Evolutionary conservation across 2,888 invertebrate genomes (phyloP), one percentile per base, ranked within the genome.

Genomic region (Plebejus anna): DNA sequence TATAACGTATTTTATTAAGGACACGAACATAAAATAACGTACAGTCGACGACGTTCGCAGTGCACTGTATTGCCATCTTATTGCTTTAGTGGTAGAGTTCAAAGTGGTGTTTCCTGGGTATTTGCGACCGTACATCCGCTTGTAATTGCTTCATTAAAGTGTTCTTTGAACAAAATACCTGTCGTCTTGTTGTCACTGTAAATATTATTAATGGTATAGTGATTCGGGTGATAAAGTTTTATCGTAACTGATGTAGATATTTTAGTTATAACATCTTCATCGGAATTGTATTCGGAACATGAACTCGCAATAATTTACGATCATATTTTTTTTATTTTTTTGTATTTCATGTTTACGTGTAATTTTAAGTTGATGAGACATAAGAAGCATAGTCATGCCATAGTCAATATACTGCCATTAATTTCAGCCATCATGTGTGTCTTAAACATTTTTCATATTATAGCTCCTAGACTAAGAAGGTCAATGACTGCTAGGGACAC

Each of bases 1-100:
- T 71, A 71, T 71, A 71, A 71, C 71, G 42, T 71, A 71, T 42
- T 71, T 42, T 71, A 71, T 71, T 71, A 42, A 42, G 71, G 71
- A 42, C 71, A 71, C n/a, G 71, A 42, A 42, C 71, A 71, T 71
- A 42, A 71, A 71, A 71, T 42, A 42, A 42, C 42, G 42, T 71
- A 42, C 42, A 42, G 13, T 32, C 66, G 66, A 0, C 2, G 16
- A 36, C 13, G 2, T 5, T 5, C 4, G 4, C 66, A 5, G 66
- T 66, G 32, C 66, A 13, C 66, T 32, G 13, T 1, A 66, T 66
- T 66, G 13, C 6, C 5, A 66, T 13, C 32, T 32, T 66, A 32
- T 66, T 32, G 32, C 16, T 11, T 5, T 6, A 36, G 66, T 13
- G 13, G 13, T 66, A 66, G 32, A 13, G 32, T 66, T 36, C 32